Percentiles rank a stretch among this genome's conserved stretches.
These are phyloP conservation scores for Rhingia rostrata DNA, from an alignment of 2,888 invertebrate genomes.

Conservation along the genomic window DNA sequence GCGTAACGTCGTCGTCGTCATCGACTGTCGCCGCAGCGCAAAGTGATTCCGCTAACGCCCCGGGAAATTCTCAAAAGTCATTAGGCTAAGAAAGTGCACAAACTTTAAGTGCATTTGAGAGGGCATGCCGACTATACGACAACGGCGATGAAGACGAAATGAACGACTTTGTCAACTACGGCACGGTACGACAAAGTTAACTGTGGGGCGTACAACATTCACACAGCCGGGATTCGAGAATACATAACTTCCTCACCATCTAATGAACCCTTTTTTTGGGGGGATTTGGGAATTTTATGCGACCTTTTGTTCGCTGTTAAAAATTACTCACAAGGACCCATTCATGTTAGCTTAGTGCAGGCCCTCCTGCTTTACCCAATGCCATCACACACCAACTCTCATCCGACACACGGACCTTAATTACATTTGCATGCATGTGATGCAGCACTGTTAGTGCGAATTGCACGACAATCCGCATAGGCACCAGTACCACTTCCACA, in stretches of 20 bases:
- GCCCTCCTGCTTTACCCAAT: neutral
- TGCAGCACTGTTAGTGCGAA: slow-evolving; percentile 68
- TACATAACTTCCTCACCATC: neutral
- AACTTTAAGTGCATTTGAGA: slow-evolving; percentile 74
- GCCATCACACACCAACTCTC: neutral
- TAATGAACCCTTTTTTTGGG: neutral
- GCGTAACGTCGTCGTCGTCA: slow-evolving; percentile 45
- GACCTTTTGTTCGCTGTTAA: slow-evolving; percentile 57
- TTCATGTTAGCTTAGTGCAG: slow-evolving; percentile 18
- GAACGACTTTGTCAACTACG: slow-evolving; percentile 66
- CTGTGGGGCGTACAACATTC: slow-evolving; percentile 54
- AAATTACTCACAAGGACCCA: slow-evolving; percentile 63
- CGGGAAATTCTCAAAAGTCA: slow-evolving; percentile 73
- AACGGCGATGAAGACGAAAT: slow-evolving; percentile 29
- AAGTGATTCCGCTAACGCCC: slow-evolving; percentile 73
- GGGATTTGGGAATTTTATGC: slow-evolving; percentile 55
- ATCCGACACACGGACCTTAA: slow-evolving; percentile 48
- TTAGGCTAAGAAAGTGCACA: slow-evolving; percentile 75
- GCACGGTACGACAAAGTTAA: slow-evolving; percentile 61
- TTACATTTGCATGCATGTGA: slow-evolving; percentile 74
- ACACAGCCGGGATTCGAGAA: slow-evolving; percentile 53
- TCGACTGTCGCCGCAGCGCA: slow-evolving; percentile 53
- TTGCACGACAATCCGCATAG: slow-evolving; percentile 58
- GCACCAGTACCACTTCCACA: neutral
- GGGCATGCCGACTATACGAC: slow-evolving; percentile 36